Base-by-base conservation (phyloP, 1,140 invertebrate genomes). In the Cotesia typhae region DNA sequence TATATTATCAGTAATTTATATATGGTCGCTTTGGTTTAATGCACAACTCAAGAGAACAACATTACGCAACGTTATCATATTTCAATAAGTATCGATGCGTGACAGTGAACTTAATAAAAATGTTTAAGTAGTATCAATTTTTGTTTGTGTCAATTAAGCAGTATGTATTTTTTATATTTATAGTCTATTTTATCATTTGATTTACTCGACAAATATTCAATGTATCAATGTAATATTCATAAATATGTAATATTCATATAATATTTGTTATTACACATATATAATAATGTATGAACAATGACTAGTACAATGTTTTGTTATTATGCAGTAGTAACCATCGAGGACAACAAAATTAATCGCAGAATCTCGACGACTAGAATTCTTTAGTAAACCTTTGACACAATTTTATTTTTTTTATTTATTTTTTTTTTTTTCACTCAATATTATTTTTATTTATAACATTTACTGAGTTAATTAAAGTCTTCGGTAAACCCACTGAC, bases 401-500 rank as follows among this genome's bases (percentile, higher is more conserved):
- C 60, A 41, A 41, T 64, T 63, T 20, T 52, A 53, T 20, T 7
- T 47, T 47, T 9, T 47, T 9, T 47, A 17, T 17, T 17, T 17
- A 0, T 52, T 64, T 20, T 7, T 10, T 47, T 9, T 47, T 9
- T 47, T 47, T 47, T 9, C 10, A 47, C 41, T 47, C 41, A 47
- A 47, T 47, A 47, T 47, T 47, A 47, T 47, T 6, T 47, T 6
- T 47, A 47, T 47, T 51, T 68, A 20, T 41, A 64, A 53, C 59
- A 64, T 71, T 71, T 47, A 12, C 20, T 64, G 12, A 64, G 20
- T 71, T 53, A 61, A 71, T 53, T 53, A 14, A 71, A 64, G 53
- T 55, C 61, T 65, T 47, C 6, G 47, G 53, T 36, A 67, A 72
- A 66, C 64, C 55, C 64, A 64, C 71, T 72, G 71, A 72, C 71